Conservation (phyloP, 1,140 invertebrate species). For the Vanessa tameamea region DNA sequence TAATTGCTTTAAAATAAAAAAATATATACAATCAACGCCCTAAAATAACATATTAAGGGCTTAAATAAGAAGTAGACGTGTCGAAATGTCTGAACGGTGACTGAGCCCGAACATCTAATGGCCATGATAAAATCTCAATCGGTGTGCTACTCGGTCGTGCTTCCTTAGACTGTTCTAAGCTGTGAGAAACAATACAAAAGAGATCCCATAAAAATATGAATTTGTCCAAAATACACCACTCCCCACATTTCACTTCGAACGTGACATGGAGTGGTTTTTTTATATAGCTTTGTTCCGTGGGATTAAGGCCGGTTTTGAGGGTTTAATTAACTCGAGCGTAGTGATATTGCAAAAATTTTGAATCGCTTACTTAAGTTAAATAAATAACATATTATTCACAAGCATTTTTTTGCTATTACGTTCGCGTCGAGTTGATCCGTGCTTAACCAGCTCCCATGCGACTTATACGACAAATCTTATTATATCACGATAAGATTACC, state of each 20-base stretch:
- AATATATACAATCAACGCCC: conserved; percentile 29
- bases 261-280: conserved; percentile 73
- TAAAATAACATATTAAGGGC: conserved; percentile 62
- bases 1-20: conserved; percentile 1
- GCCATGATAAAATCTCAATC: conserved; percentile 69
- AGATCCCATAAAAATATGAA: conserved; percentile 69
- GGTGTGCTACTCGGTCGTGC: conserved; percentile 73
- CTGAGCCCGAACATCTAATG: conserved; percentile 64
- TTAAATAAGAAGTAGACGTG: conserved; percentile 64
- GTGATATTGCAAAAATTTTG: conserved; percentile 40
- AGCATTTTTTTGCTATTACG: too few species aligned
- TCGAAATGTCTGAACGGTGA: conserved; percentile 71
- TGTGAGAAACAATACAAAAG: conserved; percentile 79
- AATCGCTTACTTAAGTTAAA: neutral
- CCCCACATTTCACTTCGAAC: conserved; percentile 52
- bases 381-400: too few species aligned
- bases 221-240: conserved; percentile 58
- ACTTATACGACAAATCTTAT: too few species aligned
- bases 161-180: conserved; percentile 67
- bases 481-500: too few species aligned
- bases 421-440: too few species aligned
- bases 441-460: too few species aligned
- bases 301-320: conserved; percentile 65
- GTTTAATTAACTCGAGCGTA: conserved; percentile 70
- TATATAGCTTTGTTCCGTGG: conserved; percentile 59